phyloP scores from a whole-genome alignment of 2,113 vertebrate genomes.

The Sterrhoptilus dennistouni region DNA sequence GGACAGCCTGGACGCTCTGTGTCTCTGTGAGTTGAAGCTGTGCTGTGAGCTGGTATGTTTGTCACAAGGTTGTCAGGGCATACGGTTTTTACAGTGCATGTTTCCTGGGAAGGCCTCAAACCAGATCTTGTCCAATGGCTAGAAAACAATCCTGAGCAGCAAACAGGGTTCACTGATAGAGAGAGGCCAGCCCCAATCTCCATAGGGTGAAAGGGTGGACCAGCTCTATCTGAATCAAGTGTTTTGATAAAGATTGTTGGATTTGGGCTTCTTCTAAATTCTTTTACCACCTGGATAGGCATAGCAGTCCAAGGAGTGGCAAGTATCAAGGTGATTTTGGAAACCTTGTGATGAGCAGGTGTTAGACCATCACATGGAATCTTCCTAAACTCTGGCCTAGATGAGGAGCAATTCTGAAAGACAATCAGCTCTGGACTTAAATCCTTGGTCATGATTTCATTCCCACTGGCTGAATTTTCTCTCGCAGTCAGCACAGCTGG shows the following conservation, averaged over 20 bases:
- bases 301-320: constrained; percentile 66
- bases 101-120: constrained; percentile 16
- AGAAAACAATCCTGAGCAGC: constrained; percentile 45
- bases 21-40: neutral
- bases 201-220: neutral
- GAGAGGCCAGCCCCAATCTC: constrained; percentile 42
- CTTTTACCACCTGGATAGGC: constrained; percentile 68
- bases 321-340: constrained; percentile 70
- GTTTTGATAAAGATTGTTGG: constrained; percentile 50
- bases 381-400: constrained; percentile 35
- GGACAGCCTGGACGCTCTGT: neutral
- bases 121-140: neutral
- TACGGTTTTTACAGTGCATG: neutral
- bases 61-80: constrained; percentile 9
- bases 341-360: constrained; percentile 64
- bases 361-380: constrained; percentile 5
- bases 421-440: constrained; percentile 57
- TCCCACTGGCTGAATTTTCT: constrained; percentile 5
- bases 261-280: constrained; percentile 52
- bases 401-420: constrained; percentile 55
- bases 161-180: constrained; percentile 55
- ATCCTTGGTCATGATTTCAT: neutral
- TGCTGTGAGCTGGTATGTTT: neutral
- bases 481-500: constrained; percentile 33
- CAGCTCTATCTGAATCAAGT: neutral